Base-by-base conservation (phyloP, 2,888 invertebrate genomes). In the Cancer borealis region DNA sequence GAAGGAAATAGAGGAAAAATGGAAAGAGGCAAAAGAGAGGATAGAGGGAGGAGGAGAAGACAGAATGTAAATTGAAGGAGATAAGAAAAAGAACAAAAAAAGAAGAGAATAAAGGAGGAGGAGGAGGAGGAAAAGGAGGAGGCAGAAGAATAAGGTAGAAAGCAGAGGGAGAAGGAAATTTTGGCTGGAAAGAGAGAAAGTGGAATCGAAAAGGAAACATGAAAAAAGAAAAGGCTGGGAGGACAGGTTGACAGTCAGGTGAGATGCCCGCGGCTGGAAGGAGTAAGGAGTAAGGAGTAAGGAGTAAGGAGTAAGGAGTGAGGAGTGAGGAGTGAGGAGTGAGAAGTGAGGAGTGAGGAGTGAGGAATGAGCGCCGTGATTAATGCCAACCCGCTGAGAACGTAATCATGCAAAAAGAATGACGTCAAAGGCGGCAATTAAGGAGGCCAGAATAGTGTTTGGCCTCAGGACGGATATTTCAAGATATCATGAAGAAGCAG, bases 11-110 rank as follows among this genome's bases (percentile, higher is more conserved):
- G n/a, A 60, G 4, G 73, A 73, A 73, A 26, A 73, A 73, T 73
- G 73, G 26, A 73, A 26, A 73, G 73, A 73, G 26, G 73, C 26
- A 73, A 73, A 26, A 26, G 73, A 73, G 21, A 73, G 73, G 26
- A 73, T n/a, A 26, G n/a, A 10, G n/a, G 73, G 21, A 73, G 73
- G 26, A 73, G 73, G 73, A 73, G 73, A 73, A 73, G 73, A 26
- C 73, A 8, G 73, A 73, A 73, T 73, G 73, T 73, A 73, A 26
- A 73, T 73, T 73, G 73, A 73, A 73, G 73, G 73, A 73, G 73
- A 73, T 73, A 73, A 73, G 73, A 26, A 73, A 73, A 73, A 73
- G 73, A 73, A 73, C 60, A 73, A 73, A 26, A 73, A 26, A 26
- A 73, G 73, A 73, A 8, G 73, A 26, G 26, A 26, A 73, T 26